phyloP scores from a whole-genome alignment of 2,888 invertebrate genomes.

The Brachycybe producta region DNA sequence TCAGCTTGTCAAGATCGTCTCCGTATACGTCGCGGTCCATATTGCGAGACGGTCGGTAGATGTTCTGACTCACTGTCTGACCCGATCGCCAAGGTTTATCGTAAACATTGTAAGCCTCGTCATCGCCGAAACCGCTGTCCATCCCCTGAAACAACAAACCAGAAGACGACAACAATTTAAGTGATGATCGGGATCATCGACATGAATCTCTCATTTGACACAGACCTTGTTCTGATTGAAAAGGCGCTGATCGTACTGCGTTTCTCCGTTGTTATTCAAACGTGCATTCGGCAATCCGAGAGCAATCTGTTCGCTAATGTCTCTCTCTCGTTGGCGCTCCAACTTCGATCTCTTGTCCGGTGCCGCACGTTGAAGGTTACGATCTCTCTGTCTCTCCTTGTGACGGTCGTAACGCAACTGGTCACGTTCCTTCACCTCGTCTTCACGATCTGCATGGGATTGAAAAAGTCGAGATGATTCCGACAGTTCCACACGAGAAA shows the following conservation, averaged over 20 bases:
- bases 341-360: constrained; percentile 80
- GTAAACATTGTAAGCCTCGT: constrained; percentile 94
- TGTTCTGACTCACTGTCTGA: constrained; percentile 68
- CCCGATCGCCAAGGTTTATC: constrained; percentile 95
- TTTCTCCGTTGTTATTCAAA: constrained; percentile 52
- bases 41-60: constrained; percentile 77
- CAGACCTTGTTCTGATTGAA: constrained; percentile 69
- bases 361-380: constrained; percentile 83
- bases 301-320: constrained; percentile 97
- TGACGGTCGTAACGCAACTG: constrained; percentile 75
- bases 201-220: not conserved
- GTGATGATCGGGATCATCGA: not conserved
- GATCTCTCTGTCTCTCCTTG: constrained; percentile 78
- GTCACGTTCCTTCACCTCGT: constrained; percentile 68
- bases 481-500: no score
- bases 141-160: constrained; percentile 42
- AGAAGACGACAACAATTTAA: not conserved
- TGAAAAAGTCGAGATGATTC: no score
- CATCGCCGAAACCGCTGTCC: constrained; percentile 91
- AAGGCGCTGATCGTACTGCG: constrained; percentile 85
- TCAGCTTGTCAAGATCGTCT: constrained; percentile 71
- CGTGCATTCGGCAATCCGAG: constrained; percentile 79
- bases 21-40: constrained; percentile 76
- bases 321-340: constrained; percentile 81
- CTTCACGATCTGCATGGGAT: constrained; percentile 42